Conservation (phyloP, 2,888 invertebrate genomes). For the Tenthredo livida region DNA sequence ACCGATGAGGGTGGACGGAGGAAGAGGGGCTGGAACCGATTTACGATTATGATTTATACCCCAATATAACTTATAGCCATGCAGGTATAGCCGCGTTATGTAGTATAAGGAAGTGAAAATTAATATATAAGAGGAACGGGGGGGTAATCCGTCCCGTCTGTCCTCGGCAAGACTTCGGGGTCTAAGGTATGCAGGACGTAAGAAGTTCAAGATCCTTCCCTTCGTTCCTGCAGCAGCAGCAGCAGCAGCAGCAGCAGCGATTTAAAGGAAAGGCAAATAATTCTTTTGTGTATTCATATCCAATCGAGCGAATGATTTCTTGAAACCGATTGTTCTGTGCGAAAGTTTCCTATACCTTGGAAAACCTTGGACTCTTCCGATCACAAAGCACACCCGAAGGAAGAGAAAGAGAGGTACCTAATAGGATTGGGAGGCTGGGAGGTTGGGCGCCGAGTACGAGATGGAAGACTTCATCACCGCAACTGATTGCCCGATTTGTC, state of each 20-base stretch:
- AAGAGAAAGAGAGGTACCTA: not conserved
- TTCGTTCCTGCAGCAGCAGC: too few species aligned
- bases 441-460: conserved; percentile 66
- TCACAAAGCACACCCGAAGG: not conserved
- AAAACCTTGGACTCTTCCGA: not conserved
- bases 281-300: conserved; percentile 47
- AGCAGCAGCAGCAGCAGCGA: too few species aligned
- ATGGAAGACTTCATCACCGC: conserved; percentile 73
- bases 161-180: conserved; percentile 60
- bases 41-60: conserved; percentile 73
- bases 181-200: not conserved
- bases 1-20: not conserved
- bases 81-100: conserved; percentile 63
- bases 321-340: conserved; percentile 65
- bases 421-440: conserved; percentile 31
- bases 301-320: conserved; percentile 73
- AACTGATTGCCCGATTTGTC: conserved; percentile 75
- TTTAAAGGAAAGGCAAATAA: not conserved
- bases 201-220: not conserved
- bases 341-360: conserved; percentile 51
- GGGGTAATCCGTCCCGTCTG: conserved; percentile 64
- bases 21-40: conserved; percentile 64
- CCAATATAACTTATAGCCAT: conserved; percentile 68
- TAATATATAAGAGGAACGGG: conserved; percentile 57
- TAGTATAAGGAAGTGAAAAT: conserved; percentile 68